A percentile compares a stretch with the other conserved stretches of the same genome.
Conservation (phyloP, 2,888 invertebrate genomes). For the Muscina levida region DNA sequence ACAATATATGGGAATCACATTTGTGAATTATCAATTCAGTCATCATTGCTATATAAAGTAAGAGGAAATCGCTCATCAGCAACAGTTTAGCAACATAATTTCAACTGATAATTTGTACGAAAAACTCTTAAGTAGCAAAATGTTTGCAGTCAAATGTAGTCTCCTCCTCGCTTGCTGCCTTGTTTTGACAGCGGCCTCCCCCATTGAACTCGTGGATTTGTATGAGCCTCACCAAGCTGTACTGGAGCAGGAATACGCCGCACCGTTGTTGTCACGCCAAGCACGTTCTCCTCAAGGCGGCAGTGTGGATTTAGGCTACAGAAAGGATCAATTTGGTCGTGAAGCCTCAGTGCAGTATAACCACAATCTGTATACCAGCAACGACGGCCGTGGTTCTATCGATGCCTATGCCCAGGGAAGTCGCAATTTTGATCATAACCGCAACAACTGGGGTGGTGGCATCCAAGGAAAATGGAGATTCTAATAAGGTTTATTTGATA, state of each 20-base stretch:
- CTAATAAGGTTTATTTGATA: slow-evolving; percentile 9
- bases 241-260: not conserved
- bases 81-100: not conserved
- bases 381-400: slow-evolving; percentile 37
- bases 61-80: not conserved
- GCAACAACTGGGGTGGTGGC: slow-evolving; percentile 39
- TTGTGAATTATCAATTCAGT: not conserved
- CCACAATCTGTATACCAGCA: slow-evolving; percentile 50
- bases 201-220: slow-evolving; percentile 2
- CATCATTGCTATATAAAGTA: slow-evolving; percentile 1
- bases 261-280: not conserved
- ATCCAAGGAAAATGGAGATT: slow-evolving; percentile 37
- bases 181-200: not conserved
- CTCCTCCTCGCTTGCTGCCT: slow-evolving; percentile 2
- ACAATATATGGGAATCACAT: not conserved
- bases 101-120: not conserved
- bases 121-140: not conserved
- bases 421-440: slow-evolving; percentile 43
- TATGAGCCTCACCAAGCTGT: slow-evolving; percentile 6
- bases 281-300: slow-evolving; percentile 37
- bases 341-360: slow-evolving; percentile 35
- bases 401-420: slow-evolving; percentile 57
- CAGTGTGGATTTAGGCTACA: slow-evolving; percentile 19
- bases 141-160: slow-evolving; percentile 21
- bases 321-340: slow-evolving; percentile 43